These are phyloP conservation scores for Gymnobelideus leadbeateri DNA, from an alignment of 2,113 vertebrate species.

Conservation along the genomic window DNA sequence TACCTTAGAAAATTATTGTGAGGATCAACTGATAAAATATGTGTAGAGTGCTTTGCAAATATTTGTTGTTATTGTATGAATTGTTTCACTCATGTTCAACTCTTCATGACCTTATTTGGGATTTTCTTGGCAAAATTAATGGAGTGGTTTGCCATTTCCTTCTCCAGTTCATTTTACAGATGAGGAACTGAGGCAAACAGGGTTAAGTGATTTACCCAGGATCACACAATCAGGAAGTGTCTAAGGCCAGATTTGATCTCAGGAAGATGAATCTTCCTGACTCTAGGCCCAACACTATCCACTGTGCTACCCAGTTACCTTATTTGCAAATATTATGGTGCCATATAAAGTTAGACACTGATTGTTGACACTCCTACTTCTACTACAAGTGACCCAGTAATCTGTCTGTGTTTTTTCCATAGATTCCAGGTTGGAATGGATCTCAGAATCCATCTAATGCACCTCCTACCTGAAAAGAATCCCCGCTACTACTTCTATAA, in stretches of 20 bases:
- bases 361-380: neutral
- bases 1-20: neutral
- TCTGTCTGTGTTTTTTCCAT: neutral
- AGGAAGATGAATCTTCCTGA: neutral
- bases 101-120: neutral
- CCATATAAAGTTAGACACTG: neutral
- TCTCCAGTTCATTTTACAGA: neutral
- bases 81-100: neutral
- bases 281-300: neutral
- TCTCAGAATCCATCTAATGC: neutral
- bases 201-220: neutral
- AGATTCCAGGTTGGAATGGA: neutral
- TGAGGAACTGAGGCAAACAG: neutral
- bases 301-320: neutral
- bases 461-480: neutral
- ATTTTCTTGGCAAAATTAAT: neutral
- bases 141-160: neutral
- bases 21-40: neutral
- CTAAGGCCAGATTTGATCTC: neutral
- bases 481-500: neutral
- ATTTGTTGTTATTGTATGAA: neutral
- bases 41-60: neutral
- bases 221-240: neutral
- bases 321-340: neutral
- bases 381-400: neutral